Base-by-base conservation (phyloP, 2,797 vertebrate species). In the Silurus aristotelis region DNA sequence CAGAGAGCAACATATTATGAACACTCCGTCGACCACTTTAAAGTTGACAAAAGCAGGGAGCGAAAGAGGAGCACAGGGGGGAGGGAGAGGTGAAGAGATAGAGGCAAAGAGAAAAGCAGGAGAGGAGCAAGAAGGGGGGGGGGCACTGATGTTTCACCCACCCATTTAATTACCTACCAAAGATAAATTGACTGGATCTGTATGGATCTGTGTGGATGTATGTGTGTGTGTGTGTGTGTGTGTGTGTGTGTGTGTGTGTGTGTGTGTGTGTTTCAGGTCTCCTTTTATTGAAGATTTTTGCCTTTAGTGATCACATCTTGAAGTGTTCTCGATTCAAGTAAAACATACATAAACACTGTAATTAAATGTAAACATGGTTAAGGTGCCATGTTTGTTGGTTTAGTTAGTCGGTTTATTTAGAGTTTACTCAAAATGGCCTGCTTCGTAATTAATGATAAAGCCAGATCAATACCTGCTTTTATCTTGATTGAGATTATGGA, bases 21-120 rank as follows among this genome's bases (percentile, higher is more conserved):
- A 94, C 91, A 93, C 94, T 93, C 91, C 93, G 92, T 52, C 90
- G 91, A 92, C 88, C 95, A 93, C 94, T 96, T 96, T 96, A 95
- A 93, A 93, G 94, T 90, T 86, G 89, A 95, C 92, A 95, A 94
- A 93, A 60, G 89, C 77, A 89, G 89, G 87, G 91, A 72, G 85
- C 78, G 31, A 88, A 60, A 83, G 86, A 86, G 76, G 58, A 81
- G 82, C 19, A 56, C 84, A 89, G 87, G 87, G 87, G 85, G 87
- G 87, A 83, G 82, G 83, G 85, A 75, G 83, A 78, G 63, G 84
- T 77, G 83, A 72, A 81, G 80, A 79, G 75, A 85, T 52, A 83
- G 83, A 71, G 61, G 77, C 46, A 68, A 85, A 92, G 75, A 87
- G 91, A 88, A 88, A 86, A 90, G 87, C 88, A 90, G 82, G 89